Evolutionary conservation across 2,888 invertebrate genomes (phyloP).

Genomic region (Timema cristinae): DNA sequence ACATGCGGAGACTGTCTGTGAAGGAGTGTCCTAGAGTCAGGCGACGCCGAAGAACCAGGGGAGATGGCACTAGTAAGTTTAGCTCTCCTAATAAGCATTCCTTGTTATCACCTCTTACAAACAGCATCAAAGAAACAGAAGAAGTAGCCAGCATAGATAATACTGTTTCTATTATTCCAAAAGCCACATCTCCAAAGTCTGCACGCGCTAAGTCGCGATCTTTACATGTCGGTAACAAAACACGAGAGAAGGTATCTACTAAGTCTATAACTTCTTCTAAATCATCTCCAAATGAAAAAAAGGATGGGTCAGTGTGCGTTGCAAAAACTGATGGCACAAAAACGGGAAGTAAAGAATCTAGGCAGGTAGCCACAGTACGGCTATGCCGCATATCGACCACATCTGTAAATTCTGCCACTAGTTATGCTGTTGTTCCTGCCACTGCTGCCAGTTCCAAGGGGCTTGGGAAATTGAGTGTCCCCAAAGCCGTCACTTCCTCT

Average conservation of each 20-base stretch:
- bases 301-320: background rate
- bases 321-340: background rate
- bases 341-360: background rate
- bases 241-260: background rate
- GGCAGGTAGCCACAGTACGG: constrained; percentile 3
- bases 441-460: background rate
- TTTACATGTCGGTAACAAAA: constrained; percentile 6
- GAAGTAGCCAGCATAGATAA: background rate
- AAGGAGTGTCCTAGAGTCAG: constrained; percentile 9
- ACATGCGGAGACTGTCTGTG: constrained; percentile 21
- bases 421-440: background rate
- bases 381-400: background rate
- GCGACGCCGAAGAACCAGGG: constrained; percentile 10
- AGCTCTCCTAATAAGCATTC: constrained; percentile 15
- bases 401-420: no score
- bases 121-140: background rate
- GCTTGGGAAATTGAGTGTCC: background rate
- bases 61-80: constrained; percentile 3
- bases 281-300: background rate
- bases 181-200: constrained; percentile 15
- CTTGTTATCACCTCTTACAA: no score
- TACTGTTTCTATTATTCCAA: background rate
- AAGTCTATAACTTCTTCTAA: background rate
- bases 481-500: no score
- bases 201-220: constrained; percentile 16